A percentile compares a stretch with the other conserved stretches of the same genome.
Evolutionary conservation across 64 coral and sea anemone species (phyloP).

Genomic region (Stylophora pistillata): DNA sequence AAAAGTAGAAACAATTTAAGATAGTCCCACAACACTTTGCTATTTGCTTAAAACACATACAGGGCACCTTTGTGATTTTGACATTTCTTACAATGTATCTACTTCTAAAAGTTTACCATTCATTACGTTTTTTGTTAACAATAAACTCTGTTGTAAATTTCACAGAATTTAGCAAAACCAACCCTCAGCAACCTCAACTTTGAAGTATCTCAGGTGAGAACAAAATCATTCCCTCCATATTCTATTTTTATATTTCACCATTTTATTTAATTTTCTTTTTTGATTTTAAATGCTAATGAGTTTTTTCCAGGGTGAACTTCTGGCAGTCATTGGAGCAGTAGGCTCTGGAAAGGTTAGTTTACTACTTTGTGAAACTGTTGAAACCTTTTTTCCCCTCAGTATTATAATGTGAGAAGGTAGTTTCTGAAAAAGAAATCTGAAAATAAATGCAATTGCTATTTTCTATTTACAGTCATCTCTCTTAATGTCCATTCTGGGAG

Average conservation of each 20-base stretch:
- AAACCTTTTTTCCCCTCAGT: background rate
- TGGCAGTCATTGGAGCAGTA: conserved; percentile 81
- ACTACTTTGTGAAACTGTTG: background rate
- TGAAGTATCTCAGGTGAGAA: conserved; percentile 67
- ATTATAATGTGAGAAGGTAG: background rate
- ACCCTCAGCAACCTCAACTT: conserved; percentile 81
- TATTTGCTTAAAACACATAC: too few relatives aligned
- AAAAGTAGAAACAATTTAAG: too few relatives aligned
- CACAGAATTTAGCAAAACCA: conserved; percentile 47
- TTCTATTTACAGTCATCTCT: conserved; percentile 59
- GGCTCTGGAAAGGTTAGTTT: conserved; percentile 81
- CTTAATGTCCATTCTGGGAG: conserved; percentile 82
- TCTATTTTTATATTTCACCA: background rate
- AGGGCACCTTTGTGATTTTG: too few relatives aligned
- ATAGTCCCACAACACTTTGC: too few relatives aligned
- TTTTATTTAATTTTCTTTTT: background rate
- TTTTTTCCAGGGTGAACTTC: conserved; percentile 66
- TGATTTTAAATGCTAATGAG: background rate
- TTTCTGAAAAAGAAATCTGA: background rate
- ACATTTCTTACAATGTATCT: too few relatives aligned
- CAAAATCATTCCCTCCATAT: background rate
- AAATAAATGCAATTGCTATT: background rate
- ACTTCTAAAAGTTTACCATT: too few relatives aligned
- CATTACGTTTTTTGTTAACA: too few relatives aligned
- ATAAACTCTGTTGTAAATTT: background rate